Base-by-base conservation (phyloP, 2,797 vertebrate species). In the Trachurus trachurus region DNA sequence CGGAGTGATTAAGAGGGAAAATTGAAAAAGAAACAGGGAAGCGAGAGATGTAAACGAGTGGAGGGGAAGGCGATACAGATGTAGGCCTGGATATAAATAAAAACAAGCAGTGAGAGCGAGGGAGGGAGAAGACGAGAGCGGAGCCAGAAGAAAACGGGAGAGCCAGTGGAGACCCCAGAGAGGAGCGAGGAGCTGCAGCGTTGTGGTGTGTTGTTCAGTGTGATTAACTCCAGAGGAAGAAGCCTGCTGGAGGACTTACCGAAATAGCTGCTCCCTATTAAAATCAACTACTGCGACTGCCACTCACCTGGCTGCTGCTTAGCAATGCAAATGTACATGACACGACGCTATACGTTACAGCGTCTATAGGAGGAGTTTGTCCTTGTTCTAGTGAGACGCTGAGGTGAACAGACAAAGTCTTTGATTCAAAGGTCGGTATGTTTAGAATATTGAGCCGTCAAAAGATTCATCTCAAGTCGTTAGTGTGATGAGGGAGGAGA, bases 261-360 rank as follows among this genome's bases (percentile, higher is more conserved):
- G 31, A 88, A 89, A 89, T 85, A 90, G 71, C 47, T 66, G 57
- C 74, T 83, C 34, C 77, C 68, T 68, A 89, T 89, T 91, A 88
- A 87, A 85, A 39, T 81, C 83, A 84, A 88, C 87, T 86, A 81
- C 22, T 29, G 71, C 5, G 52, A 44, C 87, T 92, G 88, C 80
- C 84, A 90, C 68, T 92, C 89, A 91, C 79, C 85, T 87, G 67
- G 64, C 81, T 86, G 74, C 81, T 84, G 81, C 66, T 87, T 80
- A 72, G 74, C 81, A 85, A 66, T 73, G 79, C 80, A 84, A 71
- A 90, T 77, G 0, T 42, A 10, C 62, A 70, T 4, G 58, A 80
- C 69, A 58, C 62, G 54, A 53, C 17, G 17, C 17, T 4, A 34
- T 6, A n/a, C 63, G 39, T 71, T 19, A 50, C 66, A 40, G 47